Base-by-base conservation (phyloP, 2,888 invertebrate genomes). In the Melanostoma scalare region DNA sequence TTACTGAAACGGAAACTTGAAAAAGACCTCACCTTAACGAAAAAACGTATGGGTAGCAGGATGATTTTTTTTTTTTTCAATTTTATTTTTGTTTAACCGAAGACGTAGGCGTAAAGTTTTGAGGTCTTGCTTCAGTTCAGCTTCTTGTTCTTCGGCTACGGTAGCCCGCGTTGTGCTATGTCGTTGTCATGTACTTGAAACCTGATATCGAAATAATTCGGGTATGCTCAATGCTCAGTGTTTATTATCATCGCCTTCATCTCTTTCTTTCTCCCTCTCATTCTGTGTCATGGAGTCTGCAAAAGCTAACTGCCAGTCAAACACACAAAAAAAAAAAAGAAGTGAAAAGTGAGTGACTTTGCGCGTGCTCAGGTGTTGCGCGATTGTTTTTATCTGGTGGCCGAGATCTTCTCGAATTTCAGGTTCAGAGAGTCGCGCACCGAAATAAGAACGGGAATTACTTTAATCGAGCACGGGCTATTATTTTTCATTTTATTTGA, bases 311-410 rank as follows among this genome's bases (percentile, higher is more conserved):
- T 20, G 20, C 20, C 20, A 20, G 20, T 20, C 48, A 63, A 60
- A 65, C 58, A 20, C 6, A 44, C n/a, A 38, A 2, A 44, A 55
- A 35, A 68, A 68, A 44, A 53, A 33, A 6, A 46, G 50, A 67
- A 42, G 55, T 73, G 50, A 77, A 82, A 73, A 82, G 63, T 82
- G 73, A 78, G 73, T 74, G 82, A 82, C 73, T 82, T 69, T 78
- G 82, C 82, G 78, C 78, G 82, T 78, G 73, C 82, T 78, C 78
- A 78, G 78, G 82, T 82, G 77, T 68, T 82, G 81, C 73, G 82
- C 69, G 56, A 78, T 69, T 77, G 53, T 68, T 67, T 69, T 82
- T 65, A 82, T 82, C 82, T 56, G 56, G 10, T 73, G 68, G 69
- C 65, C 82, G 73, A 82, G 73, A 82, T 82, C 82, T 82, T 82